Conservation (phyloP, 1,140 invertebrate species). For the Solen grandis region DNA sequence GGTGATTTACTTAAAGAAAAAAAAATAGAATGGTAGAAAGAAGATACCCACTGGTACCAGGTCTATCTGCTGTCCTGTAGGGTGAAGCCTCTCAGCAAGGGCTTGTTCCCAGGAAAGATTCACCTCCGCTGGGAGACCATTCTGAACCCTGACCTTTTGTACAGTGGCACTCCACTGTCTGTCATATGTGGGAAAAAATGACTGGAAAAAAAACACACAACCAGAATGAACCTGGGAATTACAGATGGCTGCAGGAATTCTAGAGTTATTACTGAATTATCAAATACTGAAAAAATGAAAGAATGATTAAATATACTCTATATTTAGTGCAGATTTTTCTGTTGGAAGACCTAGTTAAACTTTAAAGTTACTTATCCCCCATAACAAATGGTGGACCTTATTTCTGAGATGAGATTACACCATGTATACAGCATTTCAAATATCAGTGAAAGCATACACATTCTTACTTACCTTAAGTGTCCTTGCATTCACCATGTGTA, state of each 20-base stretch:
- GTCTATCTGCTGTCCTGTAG: conserved; percentile 27
- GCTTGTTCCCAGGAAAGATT: conserved; percentile 23
- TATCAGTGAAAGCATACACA: no score
- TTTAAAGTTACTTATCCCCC: no score
- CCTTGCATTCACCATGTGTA: conserved; percentile 64
- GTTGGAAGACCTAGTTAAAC: no score
- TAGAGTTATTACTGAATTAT: not conserved
- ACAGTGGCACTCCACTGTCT: conserved; percentile 40
- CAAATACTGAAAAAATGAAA: no score
- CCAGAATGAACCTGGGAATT: no score
- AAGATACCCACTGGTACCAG: conserved; percentile 49
- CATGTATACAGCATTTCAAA: no score
- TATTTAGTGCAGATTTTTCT: no score
- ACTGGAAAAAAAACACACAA: conserved; percentile 44
- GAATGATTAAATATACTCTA: no score
- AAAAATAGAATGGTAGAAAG: not conserved
- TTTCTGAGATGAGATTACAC: no score
- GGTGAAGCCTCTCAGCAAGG: conserved; percentile 18
- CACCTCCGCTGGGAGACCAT: not conserved
- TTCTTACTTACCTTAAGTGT: conserved; percentile 64
- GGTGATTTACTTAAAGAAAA: no score
- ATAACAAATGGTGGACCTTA: no score
- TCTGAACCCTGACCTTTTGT: conserved; percentile 49
- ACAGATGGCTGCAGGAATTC: not conserved
- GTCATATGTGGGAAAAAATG: conserved; percentile 58